These are phyloP conservation scores for Oxyruncus cristatus DNA, from an alignment of 2,113 vertebrate genomes.

Conservation along the genomic window DNA sequence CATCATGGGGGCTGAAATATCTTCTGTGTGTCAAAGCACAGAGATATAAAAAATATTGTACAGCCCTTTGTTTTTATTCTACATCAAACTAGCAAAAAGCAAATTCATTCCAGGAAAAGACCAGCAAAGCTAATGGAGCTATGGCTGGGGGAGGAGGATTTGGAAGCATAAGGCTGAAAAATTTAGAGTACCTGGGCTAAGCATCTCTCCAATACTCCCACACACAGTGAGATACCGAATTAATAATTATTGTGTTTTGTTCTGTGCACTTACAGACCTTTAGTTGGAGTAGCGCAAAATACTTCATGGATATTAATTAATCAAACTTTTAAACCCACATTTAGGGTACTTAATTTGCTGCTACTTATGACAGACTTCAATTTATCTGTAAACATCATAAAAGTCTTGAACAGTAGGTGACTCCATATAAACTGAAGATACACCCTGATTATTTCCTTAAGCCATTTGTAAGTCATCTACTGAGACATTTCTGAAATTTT, in stretches of 20 bases:
- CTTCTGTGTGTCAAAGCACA: background rate
- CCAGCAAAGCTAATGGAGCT: background rate
- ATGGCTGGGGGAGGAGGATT: background rate
- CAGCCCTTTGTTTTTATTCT: background rate
- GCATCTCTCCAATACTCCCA: background rate
- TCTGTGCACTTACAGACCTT: background rate
- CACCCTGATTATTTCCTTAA: background rate
- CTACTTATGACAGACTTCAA: background rate
- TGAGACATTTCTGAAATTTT: background rate
- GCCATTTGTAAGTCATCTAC: background rate
- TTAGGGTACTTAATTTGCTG: background rate
- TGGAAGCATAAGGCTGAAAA: background rate
- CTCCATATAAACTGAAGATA: background rate
- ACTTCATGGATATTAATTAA: conserved; percentile 1
- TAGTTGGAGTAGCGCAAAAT: background rate
- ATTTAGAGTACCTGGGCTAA: background rate
- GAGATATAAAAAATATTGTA: background rate
- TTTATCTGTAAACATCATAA: background rate
- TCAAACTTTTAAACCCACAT: background rate
- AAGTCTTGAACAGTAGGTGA: background rate
- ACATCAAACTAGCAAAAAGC: background rate
- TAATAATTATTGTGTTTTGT: background rate
- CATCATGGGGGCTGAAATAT: conserved; percentile 1
- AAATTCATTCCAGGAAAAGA: background rate
- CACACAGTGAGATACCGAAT: background rate